Evolutionary conservation across 2,888 invertebrate species (phyloP).

Genomic region (Plagodis dolabraria): DNA sequence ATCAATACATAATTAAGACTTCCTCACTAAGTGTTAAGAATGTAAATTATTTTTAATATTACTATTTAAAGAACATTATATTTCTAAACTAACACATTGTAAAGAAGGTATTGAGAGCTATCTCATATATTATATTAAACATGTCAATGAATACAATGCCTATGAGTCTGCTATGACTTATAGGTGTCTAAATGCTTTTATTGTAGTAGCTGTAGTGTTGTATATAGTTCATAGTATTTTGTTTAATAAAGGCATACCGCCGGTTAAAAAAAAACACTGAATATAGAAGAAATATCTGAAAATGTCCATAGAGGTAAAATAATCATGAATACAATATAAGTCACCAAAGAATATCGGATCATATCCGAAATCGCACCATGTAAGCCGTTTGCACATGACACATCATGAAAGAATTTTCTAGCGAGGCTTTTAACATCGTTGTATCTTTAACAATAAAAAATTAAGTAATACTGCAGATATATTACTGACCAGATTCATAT

Average conservation of each 20-base stretch:
- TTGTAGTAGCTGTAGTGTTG: too few relatives aligned
- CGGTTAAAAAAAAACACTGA: too few relatives aligned
- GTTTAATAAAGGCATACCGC: too few relatives aligned
- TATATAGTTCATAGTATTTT: too few relatives aligned
- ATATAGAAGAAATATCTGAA: too few relatives aligned
- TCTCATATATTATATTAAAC: not conserved
- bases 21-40: conserved; percentile 4
- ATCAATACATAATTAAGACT: conserved; percentile 8
- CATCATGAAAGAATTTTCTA: too few relatives aligned
- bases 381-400: conserved; percentile 1
- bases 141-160: conserved; percentile 2
- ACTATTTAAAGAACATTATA: conserved; percentile 4
- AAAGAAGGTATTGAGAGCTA: conserved; percentile 8
- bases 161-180: too few relatives aligned
- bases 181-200: too few relatives aligned
- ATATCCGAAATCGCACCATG: conserved; percentile 14
- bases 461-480: not conserved
- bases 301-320: too few relatives aligned
- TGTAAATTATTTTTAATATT: not conserved
- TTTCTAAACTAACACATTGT: conserved; percentile 2
- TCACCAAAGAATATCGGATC: conserved; percentile 19
- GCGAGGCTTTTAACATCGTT: not conserved
- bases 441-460: not conserved
- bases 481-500: not conserved
- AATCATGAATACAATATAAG: conserved; percentile 4